phyloP scores from a whole-genome alignment of 2,888 invertebrate genomes.

The Hydroisotoma schaefferi region DNA sequence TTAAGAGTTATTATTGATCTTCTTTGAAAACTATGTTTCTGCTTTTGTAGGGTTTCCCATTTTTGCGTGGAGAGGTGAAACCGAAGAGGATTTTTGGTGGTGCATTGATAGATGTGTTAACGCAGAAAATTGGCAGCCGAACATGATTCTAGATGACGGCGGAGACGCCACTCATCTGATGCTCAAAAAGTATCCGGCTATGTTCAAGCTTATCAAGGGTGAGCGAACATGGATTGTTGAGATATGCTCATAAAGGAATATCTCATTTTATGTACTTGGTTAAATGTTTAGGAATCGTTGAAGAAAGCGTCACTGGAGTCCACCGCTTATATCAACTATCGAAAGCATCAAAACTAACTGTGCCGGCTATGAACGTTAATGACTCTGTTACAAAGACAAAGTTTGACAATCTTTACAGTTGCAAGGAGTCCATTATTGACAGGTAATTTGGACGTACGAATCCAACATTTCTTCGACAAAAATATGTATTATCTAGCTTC shows the following conservation, averaged over 20 bases:
- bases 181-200: slow-evolving; percentile 89
- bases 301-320: slow-evolving; percentile 97
- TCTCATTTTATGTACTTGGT: not conserved
- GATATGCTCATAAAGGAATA: not conserved
- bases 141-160: slow-evolving; percentile 96
- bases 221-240: slow-evolving; percentile 3
- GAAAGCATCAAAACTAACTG: slow-evolving; percentile 86
- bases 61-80: slow-evolving; percentile 96
- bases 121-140: slow-evolving; percentile 90
- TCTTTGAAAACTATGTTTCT: no score
- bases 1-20: not conserved
- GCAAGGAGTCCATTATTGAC: slow-evolving; percentile 85
- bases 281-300: slow-evolving; percentile 74
- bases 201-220: slow-evolving; percentile 90
- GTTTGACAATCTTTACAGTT: slow-evolving; percentile 95
- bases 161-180: slow-evolving; percentile 95
- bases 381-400: slow-evolving; percentile 98
- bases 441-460: slow-evolving; percentile 56
- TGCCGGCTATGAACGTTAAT: slow-evolving; percentile 98
- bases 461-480: not conserved
- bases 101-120: slow-evolving; percentile 95
- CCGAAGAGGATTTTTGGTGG: slow-evolving; percentile 99
- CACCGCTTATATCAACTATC: slow-evolving; percentile 93
- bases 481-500: not conserved
- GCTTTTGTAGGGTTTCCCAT: slow-evolving; percentile 64